Conservation (phyloP, 2,888 invertebrate species). For the Bhutanitis thaidina region DNA sequence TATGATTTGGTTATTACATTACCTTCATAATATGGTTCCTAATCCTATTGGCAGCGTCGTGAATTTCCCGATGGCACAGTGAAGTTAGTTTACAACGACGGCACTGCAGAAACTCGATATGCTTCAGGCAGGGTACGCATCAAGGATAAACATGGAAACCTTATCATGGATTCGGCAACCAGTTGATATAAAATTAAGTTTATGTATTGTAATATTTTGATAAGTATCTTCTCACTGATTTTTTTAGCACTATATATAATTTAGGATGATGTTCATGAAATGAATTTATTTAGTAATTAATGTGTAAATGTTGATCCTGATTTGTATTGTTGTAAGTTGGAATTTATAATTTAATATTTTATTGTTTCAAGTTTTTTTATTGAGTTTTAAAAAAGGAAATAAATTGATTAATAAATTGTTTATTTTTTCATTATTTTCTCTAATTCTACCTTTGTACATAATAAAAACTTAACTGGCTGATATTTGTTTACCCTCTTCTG, state of each 20-base stretch:
- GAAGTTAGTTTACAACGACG: slow-evolving; percentile 93
- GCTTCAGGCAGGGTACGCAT: slow-evolving; percentile 91
- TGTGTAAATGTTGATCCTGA: slow-evolving; percentile 14
- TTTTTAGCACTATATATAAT: slow-evolving; percentile 2
- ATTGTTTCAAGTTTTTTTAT: background rate
- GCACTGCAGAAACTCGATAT: slow-evolving; percentile 94
- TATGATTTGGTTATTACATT: too few species aligned
- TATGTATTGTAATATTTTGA: background rate
- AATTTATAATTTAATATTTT: slow-evolving; percentile 1
- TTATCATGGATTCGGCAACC: slow-evolving; percentile 85
- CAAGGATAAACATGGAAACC: slow-evolving; percentile 90
- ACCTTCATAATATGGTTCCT: too few species aligned
- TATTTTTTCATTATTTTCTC: slow-evolving; percentile 16
- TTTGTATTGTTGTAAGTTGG: too few species aligned
- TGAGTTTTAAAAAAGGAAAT: slow-evolving; percentile 24
- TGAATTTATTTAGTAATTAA: slow-evolving; percentile 4
- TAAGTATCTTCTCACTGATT: slow-evolving; percentile 3
- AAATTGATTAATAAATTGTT: slow-evolving; percentile 16
- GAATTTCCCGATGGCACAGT: slow-evolving; percentile 97
- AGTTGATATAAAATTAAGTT: slow-evolving; percentile 33
- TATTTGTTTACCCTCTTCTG: slow-evolving; percentile 51
- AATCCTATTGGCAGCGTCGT: slow-evolving; percentile 81
- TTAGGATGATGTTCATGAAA: slow-evolving; percentile 4
- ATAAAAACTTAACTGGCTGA: slow-evolving; percentile 46
- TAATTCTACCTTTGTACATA: slow-evolving; percentile 27